A percentile compares a stretch with the other conserved stretches of the same genome.
These are phyloP conservation scores for Megalurothrips usitatus DNA, from an alignment of 2,888 invertebrate genomes.

Conservation along the genomic window DNA sequence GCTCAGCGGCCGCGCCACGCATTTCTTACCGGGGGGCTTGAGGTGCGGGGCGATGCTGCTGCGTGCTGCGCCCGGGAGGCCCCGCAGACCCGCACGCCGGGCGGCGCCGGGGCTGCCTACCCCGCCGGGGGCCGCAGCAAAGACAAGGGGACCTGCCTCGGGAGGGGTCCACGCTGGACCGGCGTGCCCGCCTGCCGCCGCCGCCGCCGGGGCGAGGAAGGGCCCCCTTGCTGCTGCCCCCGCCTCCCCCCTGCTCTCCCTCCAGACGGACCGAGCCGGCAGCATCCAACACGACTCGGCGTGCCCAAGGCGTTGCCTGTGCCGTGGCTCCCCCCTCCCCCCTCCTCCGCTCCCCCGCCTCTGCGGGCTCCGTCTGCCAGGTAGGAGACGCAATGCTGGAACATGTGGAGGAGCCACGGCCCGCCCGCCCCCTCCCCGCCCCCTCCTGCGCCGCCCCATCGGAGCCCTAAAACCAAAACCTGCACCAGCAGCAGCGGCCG, in stretches of 20 bases:
- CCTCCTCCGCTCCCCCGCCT: slow-evolving; percentile 30
- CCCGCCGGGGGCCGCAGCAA: too few relatives aligned
- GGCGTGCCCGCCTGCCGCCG: slow-evolving; percentile 33
- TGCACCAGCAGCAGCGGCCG: neutral
- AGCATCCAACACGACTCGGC: neutral
- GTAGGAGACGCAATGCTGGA: slow-evolving; percentile 28
- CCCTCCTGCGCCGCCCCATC: slow-evolving; percentile 32
- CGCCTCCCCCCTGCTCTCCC: slow-evolving; percentile 32
- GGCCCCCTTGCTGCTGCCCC: slow-evolving; percentile 30
- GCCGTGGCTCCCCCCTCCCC: slow-evolving; percentile 30
- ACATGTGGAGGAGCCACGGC: slow-evolving; percentile 29
- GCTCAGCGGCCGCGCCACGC: too few relatives aligned
- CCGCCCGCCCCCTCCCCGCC: neutral
- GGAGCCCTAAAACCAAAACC: neutral
- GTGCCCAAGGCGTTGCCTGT: neutral
- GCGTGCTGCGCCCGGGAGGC: too few relatives aligned
- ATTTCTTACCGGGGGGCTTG: too few relatives aligned
- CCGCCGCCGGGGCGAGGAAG: slow-evolving; percentile 34
- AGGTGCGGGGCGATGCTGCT: too few relatives aligned
- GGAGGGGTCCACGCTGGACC: neutral
- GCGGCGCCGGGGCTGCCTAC: too few relatives aligned
- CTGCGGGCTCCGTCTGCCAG: slow-evolving; percentile 30
- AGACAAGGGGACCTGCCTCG: too few relatives aligned
- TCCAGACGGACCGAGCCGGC: slow-evolving; percentile 34
- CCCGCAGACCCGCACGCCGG: too few relatives aligned